Evolutionary conservation across 2,888 invertebrate species (phyloP).

Genomic region (Drosophila longiperda): DNA sequence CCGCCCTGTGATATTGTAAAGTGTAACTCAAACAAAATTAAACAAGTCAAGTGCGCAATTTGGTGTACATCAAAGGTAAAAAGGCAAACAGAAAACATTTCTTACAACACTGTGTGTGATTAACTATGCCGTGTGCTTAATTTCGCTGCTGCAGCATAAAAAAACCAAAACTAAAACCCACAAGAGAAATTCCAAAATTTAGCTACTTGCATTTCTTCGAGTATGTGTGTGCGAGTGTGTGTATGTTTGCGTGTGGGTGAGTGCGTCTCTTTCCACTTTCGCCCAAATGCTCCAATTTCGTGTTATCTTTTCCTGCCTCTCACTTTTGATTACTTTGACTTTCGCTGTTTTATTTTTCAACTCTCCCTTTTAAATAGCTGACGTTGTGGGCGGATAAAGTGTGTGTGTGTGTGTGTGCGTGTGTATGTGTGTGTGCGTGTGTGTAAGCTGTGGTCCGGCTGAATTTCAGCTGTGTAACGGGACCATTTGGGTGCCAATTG

Average conservation of each 20-base stretch:
- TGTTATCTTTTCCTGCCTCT: slow-evolving; percentile 34
- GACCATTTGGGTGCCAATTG: slow-evolving; percentile 48
- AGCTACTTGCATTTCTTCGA: slow-evolving; percentile 18
- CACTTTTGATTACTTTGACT: slow-evolving; percentile 64
- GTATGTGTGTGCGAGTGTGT: slow-evolving; percentile 20
- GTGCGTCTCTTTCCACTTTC: slow-evolving; percentile 33
- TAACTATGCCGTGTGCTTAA: neutral
- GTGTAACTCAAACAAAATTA: slow-evolving; percentile 4
- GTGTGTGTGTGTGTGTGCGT: neutral
- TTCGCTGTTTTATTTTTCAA: slow-evolving; percentile 33
- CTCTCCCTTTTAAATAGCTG: slow-evolving; percentile 37
- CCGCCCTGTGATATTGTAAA: slow-evolving; percentile 35
- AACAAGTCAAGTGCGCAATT: neutral
- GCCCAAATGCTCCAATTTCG: slow-evolving; percentile 61
- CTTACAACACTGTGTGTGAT: neutral
- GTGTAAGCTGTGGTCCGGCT: slow-evolving; percentile 13
- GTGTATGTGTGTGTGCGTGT: neutral
- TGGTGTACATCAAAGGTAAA: slow-evolving; percentile 21
- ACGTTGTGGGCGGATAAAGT: neutral
- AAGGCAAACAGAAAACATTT: neutral
- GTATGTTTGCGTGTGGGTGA: slow-evolving; percentile 8
- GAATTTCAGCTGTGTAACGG: slow-evolving; percentile 38
- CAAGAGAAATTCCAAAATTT: neutral
- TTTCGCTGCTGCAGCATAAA: neutral
- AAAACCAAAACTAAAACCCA: neutral